These are phyloP conservation scores for Stegodyphus mimosarum DNA, from an alignment of 1,140 invertebrate genomes.

Conservation along the genomic window DNA sequence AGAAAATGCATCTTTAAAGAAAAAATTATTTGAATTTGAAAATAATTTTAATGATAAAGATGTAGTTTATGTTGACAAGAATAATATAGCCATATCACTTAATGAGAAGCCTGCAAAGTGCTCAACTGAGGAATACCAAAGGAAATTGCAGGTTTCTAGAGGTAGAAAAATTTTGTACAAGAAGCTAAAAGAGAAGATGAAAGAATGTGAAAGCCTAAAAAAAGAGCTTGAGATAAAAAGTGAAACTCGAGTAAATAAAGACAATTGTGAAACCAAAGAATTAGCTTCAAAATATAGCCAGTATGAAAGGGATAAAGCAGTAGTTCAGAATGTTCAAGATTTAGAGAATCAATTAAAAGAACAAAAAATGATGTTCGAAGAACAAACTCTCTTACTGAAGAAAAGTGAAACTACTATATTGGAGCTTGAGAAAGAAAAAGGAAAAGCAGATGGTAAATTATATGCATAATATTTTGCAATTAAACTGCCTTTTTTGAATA, in stretches of 20 bases:
- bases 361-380: conserved; percentile 32
- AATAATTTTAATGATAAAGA: conserved; percentile 3
- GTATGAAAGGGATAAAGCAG: conserved; percentile 5
- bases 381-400: conserved; percentile 55
- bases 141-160: not conserved
- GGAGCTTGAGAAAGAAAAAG: conserved; percentile 69
- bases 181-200: conserved; percentile 57
- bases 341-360: conserved; percentile 56
- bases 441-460: conserved; percentile 67
- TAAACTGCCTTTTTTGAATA: not conserved
- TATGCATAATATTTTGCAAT: not conserved
- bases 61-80: not conserved
- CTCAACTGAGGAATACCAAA: not conserved
- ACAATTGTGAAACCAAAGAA: not conserved
- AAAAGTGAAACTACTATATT: conserved; percentile 66
- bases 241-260: not conserved
- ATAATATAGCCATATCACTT: not conserved
- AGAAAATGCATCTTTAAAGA: conserved; percentile 20
- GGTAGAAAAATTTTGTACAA: conserved; percentile 29
- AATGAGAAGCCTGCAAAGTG: too few relatives aligned
- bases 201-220: conserved; percentile 61
- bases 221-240: conserved; percentile 17
- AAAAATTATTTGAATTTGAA: conserved; percentile 6
- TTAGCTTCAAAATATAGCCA: not conserved
- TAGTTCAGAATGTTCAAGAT: conserved; percentile 18